A percentile compares a stretch with the other conserved stretches of the same genome.
These are phyloP conservation scores for Seriola dumerili DNA, from an alignment of 2,113 vertebrate species.

Conservation along the genomic window DNA sequence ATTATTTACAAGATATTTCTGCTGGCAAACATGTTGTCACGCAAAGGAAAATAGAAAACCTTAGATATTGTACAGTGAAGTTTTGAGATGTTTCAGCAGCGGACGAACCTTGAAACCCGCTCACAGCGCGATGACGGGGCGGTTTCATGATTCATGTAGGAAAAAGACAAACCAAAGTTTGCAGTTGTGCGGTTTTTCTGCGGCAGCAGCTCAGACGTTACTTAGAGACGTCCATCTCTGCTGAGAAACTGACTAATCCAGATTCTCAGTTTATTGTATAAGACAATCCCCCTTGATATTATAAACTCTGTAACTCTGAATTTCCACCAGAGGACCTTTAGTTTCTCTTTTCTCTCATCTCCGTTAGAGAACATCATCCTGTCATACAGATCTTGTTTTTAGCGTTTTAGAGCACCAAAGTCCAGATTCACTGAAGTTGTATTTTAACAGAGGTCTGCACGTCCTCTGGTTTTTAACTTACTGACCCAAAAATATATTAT, in stretches of 20 bases:
- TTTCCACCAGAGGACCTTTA: not conserved
- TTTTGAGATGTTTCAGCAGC: not conserved
- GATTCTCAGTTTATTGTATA: not conserved
- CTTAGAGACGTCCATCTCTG: not conserved
- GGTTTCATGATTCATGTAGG: not conserved
- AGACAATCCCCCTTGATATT: not conserved
- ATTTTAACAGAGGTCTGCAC: no score
- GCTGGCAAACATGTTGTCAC: not conserved
- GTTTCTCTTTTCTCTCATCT: no score
- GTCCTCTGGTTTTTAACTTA: no score
- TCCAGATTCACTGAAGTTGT: no score
- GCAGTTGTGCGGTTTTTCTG: not conserved
- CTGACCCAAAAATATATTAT: no score
- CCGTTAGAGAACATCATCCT: no score
- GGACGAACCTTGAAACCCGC: not conserved
- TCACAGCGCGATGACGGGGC: rapidly evolving
- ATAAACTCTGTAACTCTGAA: not conserved
- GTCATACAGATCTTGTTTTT: no score
- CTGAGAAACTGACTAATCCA: slow-evolving; percentile 19
- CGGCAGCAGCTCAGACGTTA: not conserved
- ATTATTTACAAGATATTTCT: not conserved
- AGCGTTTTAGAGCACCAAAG: no score
- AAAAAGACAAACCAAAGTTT: slow-evolving; percentile 13
- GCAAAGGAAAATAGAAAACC: not conserved
- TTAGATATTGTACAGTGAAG: not conserved